Evolutionary conservation across 2,113 vertebrate genomes (phyloP).

Genomic region (Sorex fumeus): DNA sequence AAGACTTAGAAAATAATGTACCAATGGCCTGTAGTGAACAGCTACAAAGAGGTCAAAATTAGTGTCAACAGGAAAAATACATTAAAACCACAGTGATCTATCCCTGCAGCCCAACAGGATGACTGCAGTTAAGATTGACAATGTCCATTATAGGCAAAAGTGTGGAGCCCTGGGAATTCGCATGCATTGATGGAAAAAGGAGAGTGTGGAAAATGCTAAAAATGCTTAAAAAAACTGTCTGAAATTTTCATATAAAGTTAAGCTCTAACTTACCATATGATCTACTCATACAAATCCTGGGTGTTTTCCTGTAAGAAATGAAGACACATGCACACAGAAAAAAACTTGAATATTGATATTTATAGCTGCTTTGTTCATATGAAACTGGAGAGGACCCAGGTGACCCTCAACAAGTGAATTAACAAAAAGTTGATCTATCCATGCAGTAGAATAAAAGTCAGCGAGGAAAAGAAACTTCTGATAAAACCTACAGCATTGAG

Average conservation of each 20-base stretch:
- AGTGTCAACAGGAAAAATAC: background rate
- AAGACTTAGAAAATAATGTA: no score
- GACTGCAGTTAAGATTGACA: background rate
- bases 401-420: constrained; percentile 1
- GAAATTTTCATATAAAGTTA: constrained; percentile 2
- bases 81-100: background rate
- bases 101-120: background rate
- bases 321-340: constrained; percentile 61
- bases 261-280: background rate
- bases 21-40: background rate
- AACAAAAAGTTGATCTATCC: background rate
- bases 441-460: constrained; percentile 33
- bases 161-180: background rate
- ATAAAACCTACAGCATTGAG: background rate
- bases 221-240: background rate
- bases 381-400: constrained; percentile 13
- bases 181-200: background rate
- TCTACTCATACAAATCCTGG: background rate
- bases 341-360: constrained; percentile 19
- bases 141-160: background rate
- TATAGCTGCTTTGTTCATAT: background rate
- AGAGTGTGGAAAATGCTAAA: background rate
- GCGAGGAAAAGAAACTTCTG: constrained; percentile 25
- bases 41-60: background rate
- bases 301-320: constrained; percentile 53